Evolutionary conservation across 2,888 invertebrate species (phyloP).

Genomic region (Lysandra coridon): DNA sequence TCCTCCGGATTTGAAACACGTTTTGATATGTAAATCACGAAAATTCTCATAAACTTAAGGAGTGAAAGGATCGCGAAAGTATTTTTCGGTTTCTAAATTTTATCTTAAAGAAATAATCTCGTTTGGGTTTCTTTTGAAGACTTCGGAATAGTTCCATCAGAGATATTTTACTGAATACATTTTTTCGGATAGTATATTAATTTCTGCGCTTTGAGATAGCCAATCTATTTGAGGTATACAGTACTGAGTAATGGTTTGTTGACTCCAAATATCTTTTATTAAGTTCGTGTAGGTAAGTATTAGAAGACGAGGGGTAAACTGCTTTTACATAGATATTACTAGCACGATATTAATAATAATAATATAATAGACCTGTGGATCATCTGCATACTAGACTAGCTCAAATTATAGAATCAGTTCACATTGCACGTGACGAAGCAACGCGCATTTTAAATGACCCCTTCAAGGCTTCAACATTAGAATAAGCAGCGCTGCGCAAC

Average conservation of each 20-base stretch:
- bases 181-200: constrained; percentile 14
- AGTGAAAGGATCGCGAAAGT: constrained; percentile 26
- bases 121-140: constrained; percentile 22
- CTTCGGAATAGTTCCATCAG: constrained; percentile 3
- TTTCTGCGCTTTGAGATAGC: not conserved
- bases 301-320: not conserved
- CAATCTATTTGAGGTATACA: constrained; percentile 8
- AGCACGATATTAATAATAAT: not conserved
- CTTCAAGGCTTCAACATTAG: too few species aligned
- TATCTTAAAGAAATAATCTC: constrained; percentile 29
- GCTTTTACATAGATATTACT: not conserved
- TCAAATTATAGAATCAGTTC: too few species aligned
- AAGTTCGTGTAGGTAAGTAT: not conserved
- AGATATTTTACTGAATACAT: not conserved
- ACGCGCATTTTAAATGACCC: too few species aligned
- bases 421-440: too few species aligned
- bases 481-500: too few species aligned
- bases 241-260: not conserved
- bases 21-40: constrained; percentile 34
- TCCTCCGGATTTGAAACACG: constrained; percentile 32
- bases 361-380: too few species aligned
- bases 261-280: not conserved
- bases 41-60: constrained; percentile 33
- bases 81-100: constrained; percentile 23
- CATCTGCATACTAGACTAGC: too few species aligned